Evolutionary conservation across 2,113 vertebrate genomes (phyloP).

Genomic region (Pelusios castaneus): DNA sequence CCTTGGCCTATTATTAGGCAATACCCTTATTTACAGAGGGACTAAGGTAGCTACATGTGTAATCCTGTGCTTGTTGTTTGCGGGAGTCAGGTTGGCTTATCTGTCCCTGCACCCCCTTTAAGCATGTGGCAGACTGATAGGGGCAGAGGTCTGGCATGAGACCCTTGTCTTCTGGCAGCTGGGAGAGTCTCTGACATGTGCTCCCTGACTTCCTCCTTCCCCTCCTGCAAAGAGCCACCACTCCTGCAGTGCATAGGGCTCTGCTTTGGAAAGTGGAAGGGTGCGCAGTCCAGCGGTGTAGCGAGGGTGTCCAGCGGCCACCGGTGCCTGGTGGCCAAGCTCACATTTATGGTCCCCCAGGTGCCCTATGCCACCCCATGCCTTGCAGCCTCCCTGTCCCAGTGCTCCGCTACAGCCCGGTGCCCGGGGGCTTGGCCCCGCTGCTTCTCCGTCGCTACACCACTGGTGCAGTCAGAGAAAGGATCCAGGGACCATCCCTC

Average conservation of each 20-base stretch:
- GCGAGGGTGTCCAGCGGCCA: no score
- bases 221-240: not conserved
- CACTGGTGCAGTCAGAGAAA: not conserved
- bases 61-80: not conserved
- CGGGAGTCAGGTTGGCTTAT: not conserved
- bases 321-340: no score
- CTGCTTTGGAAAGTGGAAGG: not conserved
- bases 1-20: not conserved
- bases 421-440: no score
- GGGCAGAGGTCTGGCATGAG: no score
- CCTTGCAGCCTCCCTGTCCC: no score
- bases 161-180: not conserved
- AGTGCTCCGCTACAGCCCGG: no score
- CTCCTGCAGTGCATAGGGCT: not conserved
- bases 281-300: no score
- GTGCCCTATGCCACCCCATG: no score
- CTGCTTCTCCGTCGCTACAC: no score
- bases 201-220: not conserved
- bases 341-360: no score
- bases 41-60: not conserved
- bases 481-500: not conserved
- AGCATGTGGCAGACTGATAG: not conserved
- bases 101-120: not conserved
- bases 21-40: not conserved
- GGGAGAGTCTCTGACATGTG: not conserved